Conservation (phyloP, 2,113 vertebrate species). For the Corynorhinus townsendii region DNA sequence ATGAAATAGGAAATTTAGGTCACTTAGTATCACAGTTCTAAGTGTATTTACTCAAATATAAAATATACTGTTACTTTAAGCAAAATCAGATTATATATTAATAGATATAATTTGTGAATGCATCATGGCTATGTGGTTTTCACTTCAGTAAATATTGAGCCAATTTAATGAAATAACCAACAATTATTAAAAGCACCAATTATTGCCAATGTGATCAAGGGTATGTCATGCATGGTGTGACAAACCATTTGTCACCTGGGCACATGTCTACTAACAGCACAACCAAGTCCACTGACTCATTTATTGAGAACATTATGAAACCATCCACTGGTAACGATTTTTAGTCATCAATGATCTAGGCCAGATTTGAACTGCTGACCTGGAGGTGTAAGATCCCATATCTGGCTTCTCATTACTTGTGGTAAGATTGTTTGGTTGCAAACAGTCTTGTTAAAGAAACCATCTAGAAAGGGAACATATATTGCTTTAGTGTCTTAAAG, state of each 20-base stretch:
- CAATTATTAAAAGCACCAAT: neutral
- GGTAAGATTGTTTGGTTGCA: neutral
- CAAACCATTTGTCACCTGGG: conserved; percentile 42
- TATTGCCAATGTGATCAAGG: neutral
- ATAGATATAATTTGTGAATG: neutral
- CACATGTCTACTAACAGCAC: neutral
- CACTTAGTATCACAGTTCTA: neutral
- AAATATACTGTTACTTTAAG: neutral
- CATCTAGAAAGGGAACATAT: neutral
- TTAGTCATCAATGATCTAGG: neutral
- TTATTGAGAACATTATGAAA: conserved; percentile 40
- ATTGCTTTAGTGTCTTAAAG: neutral
- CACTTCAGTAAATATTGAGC: conserved; percentile 17
- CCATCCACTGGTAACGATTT: conserved; percentile 19
- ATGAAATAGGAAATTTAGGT: neutral
- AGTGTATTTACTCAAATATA: neutral
- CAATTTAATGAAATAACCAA: conserved; percentile 39
- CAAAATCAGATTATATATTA: neutral
- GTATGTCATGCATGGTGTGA: neutral
- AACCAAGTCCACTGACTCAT: neutral
- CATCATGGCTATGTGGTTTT: neutral
- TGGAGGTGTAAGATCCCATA: conserved; percentile 35
- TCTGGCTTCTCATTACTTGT: neutral
- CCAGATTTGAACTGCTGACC: conserved; percentile 64
- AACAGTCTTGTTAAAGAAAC: conserved; percentile 18